Evolutionary conservation across 2,797 vertebrate genomes (phyloP).

Genomic region (Sebastes hopkinsi): DNA sequence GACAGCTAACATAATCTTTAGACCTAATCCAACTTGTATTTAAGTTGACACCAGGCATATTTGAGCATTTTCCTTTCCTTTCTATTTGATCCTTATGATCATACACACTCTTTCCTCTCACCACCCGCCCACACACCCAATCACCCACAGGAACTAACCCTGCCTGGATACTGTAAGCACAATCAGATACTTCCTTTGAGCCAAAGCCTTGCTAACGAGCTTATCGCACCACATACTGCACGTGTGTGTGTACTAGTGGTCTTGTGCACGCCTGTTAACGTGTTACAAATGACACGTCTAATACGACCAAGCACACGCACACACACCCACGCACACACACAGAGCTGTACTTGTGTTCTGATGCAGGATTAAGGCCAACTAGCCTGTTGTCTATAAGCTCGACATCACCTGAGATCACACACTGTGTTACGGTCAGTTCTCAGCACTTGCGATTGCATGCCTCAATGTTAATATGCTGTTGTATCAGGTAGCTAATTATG

Average conservation of each 20-base stretch:
- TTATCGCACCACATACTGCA: slow-evolving; percentile 52
- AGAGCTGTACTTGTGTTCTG: slow-evolving; percentile 17
- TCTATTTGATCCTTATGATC: not conserved
- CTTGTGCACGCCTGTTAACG: slow-evolving; percentile 19
- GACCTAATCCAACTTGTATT: not conserved
- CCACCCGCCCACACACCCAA: not conserved
- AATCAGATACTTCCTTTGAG: slow-evolving; percentile 58
- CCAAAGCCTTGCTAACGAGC: slow-evolving; percentile 69
- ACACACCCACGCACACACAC: not conserved
- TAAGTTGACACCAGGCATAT: not conserved
- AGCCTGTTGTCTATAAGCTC: slow-evolving; percentile 50
- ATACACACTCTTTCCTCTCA: not conserved
- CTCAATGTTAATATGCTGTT: not conserved
- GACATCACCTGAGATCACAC: slow-evolving; percentile 53
- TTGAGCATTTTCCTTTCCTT: not conserved
- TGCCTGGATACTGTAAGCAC: slow-evolving; percentile 36
- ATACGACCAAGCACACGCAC: slow-evolving; percentile 3
- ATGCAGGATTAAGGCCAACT: slow-evolving; percentile 65
- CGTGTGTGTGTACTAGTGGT: slow-evolving; percentile 19
- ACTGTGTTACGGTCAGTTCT: not conserved
- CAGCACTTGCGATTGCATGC: not conserved
- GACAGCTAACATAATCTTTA: not conserved
- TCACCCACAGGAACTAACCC: not conserved
- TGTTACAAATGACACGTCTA: slow-evolving; percentile 49
- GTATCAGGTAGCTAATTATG: not conserved